phyloP scores from a whole-genome alignment of 2,113 vertebrate genomes.

The Stomatorhinus ivindoensis region DNA sequence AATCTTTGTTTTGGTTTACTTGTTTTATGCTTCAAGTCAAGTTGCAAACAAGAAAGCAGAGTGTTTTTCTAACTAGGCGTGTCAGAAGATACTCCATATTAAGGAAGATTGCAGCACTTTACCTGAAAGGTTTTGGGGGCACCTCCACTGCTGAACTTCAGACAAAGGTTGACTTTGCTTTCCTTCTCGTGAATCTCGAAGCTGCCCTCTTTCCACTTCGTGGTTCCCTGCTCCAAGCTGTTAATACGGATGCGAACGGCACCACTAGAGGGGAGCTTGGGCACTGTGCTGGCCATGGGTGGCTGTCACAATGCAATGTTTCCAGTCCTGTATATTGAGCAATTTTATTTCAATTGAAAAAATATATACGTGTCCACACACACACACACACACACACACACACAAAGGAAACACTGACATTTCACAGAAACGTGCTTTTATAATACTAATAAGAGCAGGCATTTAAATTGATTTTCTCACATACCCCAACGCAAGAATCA shows the following conservation, averaged over 20 bases:
- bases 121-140: constrained; percentile 82
- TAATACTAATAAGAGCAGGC: background rate
- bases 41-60: background rate
- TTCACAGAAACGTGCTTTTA: background rate
- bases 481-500: background rate
- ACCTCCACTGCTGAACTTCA: constrained; percentile 84
- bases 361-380: background rate
- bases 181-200: constrained; percentile 96
- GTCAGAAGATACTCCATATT: background rate
- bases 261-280: constrained; percentile 76
- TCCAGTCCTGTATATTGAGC: background rate
- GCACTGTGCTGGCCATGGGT: constrained; percentile 54
- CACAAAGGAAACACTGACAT: background rate
- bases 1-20: background rate
- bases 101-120: constrained; percentile 13
- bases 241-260: constrained; percentile 67
- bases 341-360: background rate
- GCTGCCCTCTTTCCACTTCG: constrained; percentile 88
- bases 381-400: background rate
- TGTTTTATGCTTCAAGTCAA: background rate
- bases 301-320: constrained; percentile 33
- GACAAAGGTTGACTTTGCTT: constrained; percentile 77
- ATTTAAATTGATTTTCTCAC: background rate
- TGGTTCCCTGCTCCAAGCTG: constrained; percentile 79
- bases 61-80: background rate